These are phyloP conservation scores for Mycalesis mineus DNA, from an alignment of 2,888 invertebrate species.

Conservation along the genomic window DNA sequence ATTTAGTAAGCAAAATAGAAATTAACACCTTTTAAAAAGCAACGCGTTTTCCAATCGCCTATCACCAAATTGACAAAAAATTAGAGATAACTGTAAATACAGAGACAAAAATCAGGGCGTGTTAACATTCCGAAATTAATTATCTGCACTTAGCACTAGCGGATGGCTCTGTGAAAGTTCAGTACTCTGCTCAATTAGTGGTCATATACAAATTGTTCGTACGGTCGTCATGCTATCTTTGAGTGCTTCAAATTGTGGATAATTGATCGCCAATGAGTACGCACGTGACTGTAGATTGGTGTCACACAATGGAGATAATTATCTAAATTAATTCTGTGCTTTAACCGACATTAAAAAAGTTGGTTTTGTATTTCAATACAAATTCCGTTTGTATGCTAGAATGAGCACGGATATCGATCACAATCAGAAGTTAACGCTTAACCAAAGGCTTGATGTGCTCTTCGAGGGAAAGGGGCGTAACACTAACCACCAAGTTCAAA, in stretches of 20 bases:
- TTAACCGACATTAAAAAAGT: not conserved
- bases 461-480: too few relatives aligned
- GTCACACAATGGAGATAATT: constrained; percentile 15
- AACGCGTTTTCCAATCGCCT: constrained; percentile 4
- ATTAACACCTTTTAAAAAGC: constrained; percentile 3
- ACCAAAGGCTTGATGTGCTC: too few relatives aligned
- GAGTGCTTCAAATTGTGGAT: constrained; percentile 68
- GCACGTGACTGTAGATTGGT: constrained; percentile 45
- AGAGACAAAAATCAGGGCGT: constrained; percentile 28
- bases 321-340: constrained; percentile 13
- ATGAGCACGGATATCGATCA: too few relatives aligned
- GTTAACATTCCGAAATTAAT: constrained; percentile 44
- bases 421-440: too few relatives aligned
- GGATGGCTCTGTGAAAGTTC: constrained; percentile 45
- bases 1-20: not conserved
- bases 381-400: too few relatives aligned
- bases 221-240: constrained; percentile 51
- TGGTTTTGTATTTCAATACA: not conserved
- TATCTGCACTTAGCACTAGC: constrained; percentile 46
- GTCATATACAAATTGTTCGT: constrained; percentile 50
- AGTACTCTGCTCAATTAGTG: constrained; percentile 66
- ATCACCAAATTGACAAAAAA: constrained; percentile 6
- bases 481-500: too few relatives aligned
- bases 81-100: constrained; percentile 8
- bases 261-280: constrained; percentile 66